A percentile compares a stretch with the other conserved stretches of the same genome.
Evolutionary conservation across 2,797 vertebrate species (phyloP).

Genomic region (Hyperoplus lanceolatus): DNA sequence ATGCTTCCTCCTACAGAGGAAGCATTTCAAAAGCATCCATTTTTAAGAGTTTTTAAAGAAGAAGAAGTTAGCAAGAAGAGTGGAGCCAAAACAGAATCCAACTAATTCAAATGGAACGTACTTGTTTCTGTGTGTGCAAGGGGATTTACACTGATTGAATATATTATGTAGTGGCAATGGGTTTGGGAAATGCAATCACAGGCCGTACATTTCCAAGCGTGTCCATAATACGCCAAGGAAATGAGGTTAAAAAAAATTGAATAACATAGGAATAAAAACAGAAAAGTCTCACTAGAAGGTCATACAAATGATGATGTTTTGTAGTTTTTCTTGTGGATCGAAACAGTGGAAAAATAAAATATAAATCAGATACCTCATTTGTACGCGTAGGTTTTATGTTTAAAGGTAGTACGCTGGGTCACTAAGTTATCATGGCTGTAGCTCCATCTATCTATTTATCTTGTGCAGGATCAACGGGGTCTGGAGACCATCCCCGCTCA

Average conservation of each 20-base stretch:
- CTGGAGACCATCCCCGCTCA: background rate
- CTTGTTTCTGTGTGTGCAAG: conserved; percentile 34
- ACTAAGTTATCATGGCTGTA: background rate
- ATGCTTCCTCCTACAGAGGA: conserved; percentile 20
- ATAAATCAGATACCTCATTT: background rate
- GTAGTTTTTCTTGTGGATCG: background rate
- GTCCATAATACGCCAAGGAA: background rate
- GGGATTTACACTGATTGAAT: conserved; percentile 44
- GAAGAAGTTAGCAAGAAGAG: background rate
- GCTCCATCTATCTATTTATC: background rate
- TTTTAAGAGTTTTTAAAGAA: conserved; percentile 3
- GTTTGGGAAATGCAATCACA: conserved; percentile 32
- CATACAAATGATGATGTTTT: background rate
- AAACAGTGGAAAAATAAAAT: background rate
- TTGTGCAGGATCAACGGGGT: background rate
- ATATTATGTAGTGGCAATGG: conserved; percentile 24
- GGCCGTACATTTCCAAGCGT: conserved; percentile 9
- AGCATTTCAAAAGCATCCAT: conserved; percentile 24
- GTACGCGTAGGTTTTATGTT: background rate
- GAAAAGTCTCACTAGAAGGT: background rate
- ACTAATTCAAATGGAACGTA: conserved; percentile 28
- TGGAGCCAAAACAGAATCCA: conserved; percentile 3
- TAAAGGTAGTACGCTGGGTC: background rate
- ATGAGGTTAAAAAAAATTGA: background rate
- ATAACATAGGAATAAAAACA: conserved; percentile 4